A percentile compares a stretch with the other conserved stretches of the same genome.
Conservation (phyloP, 2,888 invertebrate genomes). For the Drosophila pseudotakahashii region DNA sequence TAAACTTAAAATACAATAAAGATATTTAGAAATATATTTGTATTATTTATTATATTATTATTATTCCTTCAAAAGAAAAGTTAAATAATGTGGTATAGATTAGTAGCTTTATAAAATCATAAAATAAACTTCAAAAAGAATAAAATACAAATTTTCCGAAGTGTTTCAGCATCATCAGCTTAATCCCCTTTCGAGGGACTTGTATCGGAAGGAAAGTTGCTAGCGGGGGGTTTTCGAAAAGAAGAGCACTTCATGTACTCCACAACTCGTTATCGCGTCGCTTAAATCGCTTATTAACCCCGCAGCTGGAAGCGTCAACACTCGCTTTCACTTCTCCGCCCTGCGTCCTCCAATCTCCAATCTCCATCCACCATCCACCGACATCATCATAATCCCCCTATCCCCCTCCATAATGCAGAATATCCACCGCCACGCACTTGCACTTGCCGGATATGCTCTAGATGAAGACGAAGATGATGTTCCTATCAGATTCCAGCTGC, state of each 20-base stretch:
- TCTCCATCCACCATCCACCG: not conserved
- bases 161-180: conserved; percentile 37
- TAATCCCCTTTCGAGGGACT: conserved; percentile 41
- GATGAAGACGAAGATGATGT: conserved; percentile 76
- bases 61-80: too few species aligned
- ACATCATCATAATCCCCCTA: conserved; percentile 11
- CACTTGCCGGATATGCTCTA: conserved; percentile 71
- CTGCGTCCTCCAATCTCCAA: too few species aligned
- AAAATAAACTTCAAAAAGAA: too few species aligned
- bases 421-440: conserved; percentile 33
- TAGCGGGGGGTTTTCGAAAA: conserved; percentile 1
- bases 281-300: conserved; percentile 74
- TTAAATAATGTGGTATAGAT: too few species aligned
- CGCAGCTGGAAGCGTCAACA: conserved; percentile 60
- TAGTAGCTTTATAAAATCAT: too few species aligned
- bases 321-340: conserved; percentile 42
- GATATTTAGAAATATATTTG: too few species aligned
- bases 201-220: not conserved
- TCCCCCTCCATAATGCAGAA: not conserved
- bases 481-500: conserved; percentile 80
- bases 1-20: too few species aligned
- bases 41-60: too few species aligned
- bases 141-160: too few species aligned
- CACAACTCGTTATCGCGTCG: conserved; percentile 76
- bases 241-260: conserved; percentile 48